phyloP scores from a whole-genome alignment of 2,888 invertebrate genomes.

The Anthoptus insignis region DNA sequence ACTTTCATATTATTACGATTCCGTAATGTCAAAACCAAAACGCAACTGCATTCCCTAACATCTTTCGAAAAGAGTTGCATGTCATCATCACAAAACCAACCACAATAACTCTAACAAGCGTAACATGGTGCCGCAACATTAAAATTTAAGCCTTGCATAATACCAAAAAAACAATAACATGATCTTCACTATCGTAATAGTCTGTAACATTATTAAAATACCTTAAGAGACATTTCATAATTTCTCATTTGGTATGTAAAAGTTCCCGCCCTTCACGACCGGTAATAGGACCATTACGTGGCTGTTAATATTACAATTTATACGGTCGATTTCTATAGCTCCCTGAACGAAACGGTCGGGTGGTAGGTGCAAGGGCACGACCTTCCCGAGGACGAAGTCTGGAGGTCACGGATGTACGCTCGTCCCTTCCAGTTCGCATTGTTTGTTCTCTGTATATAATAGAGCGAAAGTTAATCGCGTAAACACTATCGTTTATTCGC shows the following conservation, averaged over 20 bases:
- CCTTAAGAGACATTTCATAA: not conserved
- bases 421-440: conserved; percentile 53
- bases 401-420: conserved; percentile 81
- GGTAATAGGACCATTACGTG: conserved; percentile 23
- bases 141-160: too few relatives aligned
- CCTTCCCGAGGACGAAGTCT: conserved; percentile 80
- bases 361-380: conserved; percentile 76
- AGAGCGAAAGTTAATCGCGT: conserved; percentile 7
- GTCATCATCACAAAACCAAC: too few relatives aligned
- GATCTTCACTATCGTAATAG: not conserved
- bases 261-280: conserved; percentile 13
- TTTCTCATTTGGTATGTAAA: not conserved
- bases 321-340: conserved; percentile 39
- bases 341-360: conserved; percentile 62
- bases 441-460: conserved; percentile 34
- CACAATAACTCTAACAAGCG: too few relatives aligned
- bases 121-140: too few relatives aligned
- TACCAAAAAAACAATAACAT: too few relatives aligned
- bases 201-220: not conserved
- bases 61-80: too few relatives aligned
- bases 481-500: not conserved
- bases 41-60: too few relatives aligned
- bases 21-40: too few relatives aligned
- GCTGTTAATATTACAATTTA: conserved; percentile 28
- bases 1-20: too few relatives aligned